phyloP scores from a whole-genome alignment of 2,888 invertebrate genomes.

The Schizaphis graminum region DNA sequence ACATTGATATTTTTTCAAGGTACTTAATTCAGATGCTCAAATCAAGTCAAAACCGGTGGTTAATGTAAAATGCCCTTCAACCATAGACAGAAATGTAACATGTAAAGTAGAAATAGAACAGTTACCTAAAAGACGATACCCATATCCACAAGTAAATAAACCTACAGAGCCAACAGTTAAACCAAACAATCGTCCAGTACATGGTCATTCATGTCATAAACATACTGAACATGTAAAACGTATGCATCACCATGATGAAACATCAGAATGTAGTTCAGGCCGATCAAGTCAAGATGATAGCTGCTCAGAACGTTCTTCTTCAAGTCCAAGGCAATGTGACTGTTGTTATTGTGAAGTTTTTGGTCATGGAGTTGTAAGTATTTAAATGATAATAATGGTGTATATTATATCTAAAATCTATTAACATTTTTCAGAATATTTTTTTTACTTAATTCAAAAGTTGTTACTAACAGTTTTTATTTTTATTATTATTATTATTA shows the following conservation, averaged over 20 bases:
- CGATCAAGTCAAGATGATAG: constrained; percentile 69
- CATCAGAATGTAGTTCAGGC: constrained; percentile 65
- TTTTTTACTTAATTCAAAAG: not conserved
- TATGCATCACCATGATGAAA: constrained; percentile 59
- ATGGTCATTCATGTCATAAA: constrained; percentile 66
- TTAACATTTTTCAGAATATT: not conserved
- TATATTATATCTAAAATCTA: not conserved
- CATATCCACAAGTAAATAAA: constrained; percentile 38
- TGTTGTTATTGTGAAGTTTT: constrained; percentile 88
- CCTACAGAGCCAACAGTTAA: constrained; percentile 41
- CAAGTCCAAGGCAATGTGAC: constrained; percentile 75
- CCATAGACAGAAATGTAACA: constrained; percentile 16
- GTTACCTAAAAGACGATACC: constrained; percentile 51
- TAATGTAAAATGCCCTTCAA: constrained; percentile 42
- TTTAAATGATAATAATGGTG: not conserved
- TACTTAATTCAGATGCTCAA: constrained; percentile 48
- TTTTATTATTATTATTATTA: not conserved
- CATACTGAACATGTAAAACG: constrained; percentile 63
- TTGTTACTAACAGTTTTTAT: not conserved
- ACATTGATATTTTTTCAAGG: constrained; percentile 15
- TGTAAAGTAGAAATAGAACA: constrained; percentile 57
- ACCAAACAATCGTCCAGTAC: constrained; percentile 43
- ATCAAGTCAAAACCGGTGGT: constrained; percentile 40
- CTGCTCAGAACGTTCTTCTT: constrained; percentile 72
- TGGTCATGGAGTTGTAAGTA: constrained; percentile 78